Base-by-base conservation (phyloP, 1,140 invertebrate species). In the Drosophila mauritiana region DNA sequence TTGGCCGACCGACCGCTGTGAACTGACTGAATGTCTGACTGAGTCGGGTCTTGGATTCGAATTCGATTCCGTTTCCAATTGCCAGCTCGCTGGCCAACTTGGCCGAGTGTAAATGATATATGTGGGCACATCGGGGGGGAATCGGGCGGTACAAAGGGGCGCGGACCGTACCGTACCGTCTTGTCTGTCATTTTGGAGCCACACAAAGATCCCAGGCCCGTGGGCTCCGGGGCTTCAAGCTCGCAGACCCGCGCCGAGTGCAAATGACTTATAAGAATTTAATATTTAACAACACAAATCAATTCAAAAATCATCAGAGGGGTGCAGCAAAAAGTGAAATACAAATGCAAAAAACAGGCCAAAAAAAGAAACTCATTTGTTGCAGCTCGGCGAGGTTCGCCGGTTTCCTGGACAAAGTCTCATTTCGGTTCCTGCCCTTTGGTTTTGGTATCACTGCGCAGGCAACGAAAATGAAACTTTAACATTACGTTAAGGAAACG, bases 221-320 rank as follows among this genome's bases (percentile, higher is more conserved):
- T 49, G 72, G 63, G 62, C 73, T 77, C 49, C 73, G 43, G 53
- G 59, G 37, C 36, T 34, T 31, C 37, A n/a, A 12, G 17, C 20
- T 22, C 2, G 2, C 20, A 34, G 46, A 43, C 62, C 22, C 56
- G 79, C 40, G 2, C 57, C 78, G 73, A 86, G 86, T 90, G 86
- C 86, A 90, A 90, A 90, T 90, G 88, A 90, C 86, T 90, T 90
- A 90, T 90, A 90, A 90, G 86, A 90, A 90, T 90, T 90, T 90
- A 90, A 90, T 90, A 90, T 90, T 90, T 90, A 90, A 90, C 86
- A 90, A 90, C 86, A 90, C 88, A 90, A 90, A 90, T 90, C 86
- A 90, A 90, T 90, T 90, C 88, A 83, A 90, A 90, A 90, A 90
- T 90, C 86, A 86, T 86, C 78, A 86, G 78, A 74, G 43, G 49